phyloP scores from a whole-genome alignment of 2,797 vertebrate species.

The Dallia pectoralis region DNA sequence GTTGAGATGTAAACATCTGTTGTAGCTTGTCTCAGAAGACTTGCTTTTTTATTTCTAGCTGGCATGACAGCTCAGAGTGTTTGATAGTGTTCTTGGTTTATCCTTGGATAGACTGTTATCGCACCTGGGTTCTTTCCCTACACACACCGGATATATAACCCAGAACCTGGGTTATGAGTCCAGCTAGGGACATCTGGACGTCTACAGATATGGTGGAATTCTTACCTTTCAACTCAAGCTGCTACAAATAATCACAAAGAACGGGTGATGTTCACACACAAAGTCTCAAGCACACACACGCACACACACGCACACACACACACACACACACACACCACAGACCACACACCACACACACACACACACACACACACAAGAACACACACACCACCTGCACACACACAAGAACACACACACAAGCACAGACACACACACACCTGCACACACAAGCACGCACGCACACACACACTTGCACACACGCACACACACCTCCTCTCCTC shows the following conservation, averaged over 20 bases:
- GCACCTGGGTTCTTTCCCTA: background rate
- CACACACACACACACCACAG: background rate
- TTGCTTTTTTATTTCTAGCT: background rate
- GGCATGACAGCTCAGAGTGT: background rate
- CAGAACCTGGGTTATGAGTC: background rate
- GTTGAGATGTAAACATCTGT: constrained; percentile 34
- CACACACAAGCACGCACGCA: too few relatives aligned
- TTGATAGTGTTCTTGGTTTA: background rate
- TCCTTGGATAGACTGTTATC: background rate
- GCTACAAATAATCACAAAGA: background rate
- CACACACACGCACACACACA: background rate
- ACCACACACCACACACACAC: background rate
- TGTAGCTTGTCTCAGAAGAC: constrained; percentile 23
- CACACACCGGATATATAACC: background rate
- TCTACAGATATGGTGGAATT: background rate
- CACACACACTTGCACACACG: too few relatives aligned
- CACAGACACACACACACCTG: too few relatives aligned
- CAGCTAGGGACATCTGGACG: background rate
- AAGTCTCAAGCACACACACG: background rate
- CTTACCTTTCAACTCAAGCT: background rate
- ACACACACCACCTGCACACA: too few relatives aligned
- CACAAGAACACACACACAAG: too few relatives aligned
- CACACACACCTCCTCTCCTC: too few relatives aligned
- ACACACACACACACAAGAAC: background rate
- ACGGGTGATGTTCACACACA: too few relatives aligned